These are phyloP conservation scores for Pseudopodoces humilis DNA, from an alignment of 2,113 vertebrate genomes.

Conservation along the genomic window DNA sequence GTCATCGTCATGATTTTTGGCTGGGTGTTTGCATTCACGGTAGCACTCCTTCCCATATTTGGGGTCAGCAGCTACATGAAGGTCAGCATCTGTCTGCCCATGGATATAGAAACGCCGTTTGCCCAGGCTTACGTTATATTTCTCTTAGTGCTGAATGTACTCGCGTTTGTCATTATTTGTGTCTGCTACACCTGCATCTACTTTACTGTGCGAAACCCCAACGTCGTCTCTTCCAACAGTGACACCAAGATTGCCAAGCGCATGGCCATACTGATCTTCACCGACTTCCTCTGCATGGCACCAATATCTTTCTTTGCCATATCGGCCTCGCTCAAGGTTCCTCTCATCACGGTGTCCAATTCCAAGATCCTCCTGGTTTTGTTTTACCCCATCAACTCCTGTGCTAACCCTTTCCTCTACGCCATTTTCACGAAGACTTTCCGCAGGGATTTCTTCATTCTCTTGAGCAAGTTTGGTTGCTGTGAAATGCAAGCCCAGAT, in stretches of 20 bases:
- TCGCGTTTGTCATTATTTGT: constrained; percentile 89
- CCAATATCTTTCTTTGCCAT: constrained; percentile 98
- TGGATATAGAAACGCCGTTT: constrained; percentile 86
- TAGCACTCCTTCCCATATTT: constrained; percentile 85
- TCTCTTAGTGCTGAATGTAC: constrained; percentile 88
- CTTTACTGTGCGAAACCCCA: constrained; percentile 87
- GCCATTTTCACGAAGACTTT: constrained; percentile 96
- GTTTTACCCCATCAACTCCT: constrained; percentile 98
- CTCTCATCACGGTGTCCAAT: constrained; percentile 92
- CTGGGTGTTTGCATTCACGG: constrained; percentile 86
- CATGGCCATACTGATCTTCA: constrained; percentile 97
- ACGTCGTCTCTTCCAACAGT: constrained; percentile 80
- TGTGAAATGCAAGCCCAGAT: constrained; percentile 88
- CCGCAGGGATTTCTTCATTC: constrained; percentile 90
- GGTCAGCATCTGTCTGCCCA: constrained; percentile 95
- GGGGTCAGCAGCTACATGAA: constrained; percentile 95
- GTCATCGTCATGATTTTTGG: constrained; percentile 83
- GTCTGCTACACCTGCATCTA: constrained; percentile 92
- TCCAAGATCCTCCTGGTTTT: constrained; percentile 94
- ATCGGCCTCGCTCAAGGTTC: constrained; percentile 90
- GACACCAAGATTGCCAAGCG: constrained; percentile 91
- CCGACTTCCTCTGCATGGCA: constrained; percentile 95
- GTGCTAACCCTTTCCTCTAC: constrained; percentile 95
- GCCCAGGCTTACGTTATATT: constrained; percentile 88
- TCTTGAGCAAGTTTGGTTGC: constrained; percentile 89